Conservation (phyloP, 2,113 vertebrate species). For the Merops nubicus region DNA sequence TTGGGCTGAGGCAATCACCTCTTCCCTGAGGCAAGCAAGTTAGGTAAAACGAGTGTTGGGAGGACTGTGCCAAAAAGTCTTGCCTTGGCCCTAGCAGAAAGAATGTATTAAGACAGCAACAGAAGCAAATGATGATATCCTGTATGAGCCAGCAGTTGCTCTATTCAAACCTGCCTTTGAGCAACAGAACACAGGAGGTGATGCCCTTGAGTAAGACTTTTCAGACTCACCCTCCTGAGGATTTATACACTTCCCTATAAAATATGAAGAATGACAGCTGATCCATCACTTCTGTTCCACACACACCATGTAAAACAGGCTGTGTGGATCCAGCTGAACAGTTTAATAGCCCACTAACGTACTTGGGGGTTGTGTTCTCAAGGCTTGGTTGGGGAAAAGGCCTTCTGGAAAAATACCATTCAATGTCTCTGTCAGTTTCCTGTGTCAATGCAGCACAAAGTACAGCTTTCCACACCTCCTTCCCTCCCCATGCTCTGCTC, state of each 20-base stretch:
- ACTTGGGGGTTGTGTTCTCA: not conserved
- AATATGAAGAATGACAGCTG: not conserved
- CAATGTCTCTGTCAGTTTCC: rapidly evolving
- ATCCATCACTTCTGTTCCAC: not conserved
- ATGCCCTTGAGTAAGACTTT: not conserved
- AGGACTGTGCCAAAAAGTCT: not conserved
- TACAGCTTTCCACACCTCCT: not conserved
- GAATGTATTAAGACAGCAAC: not conserved
- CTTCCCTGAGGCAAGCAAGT: not conserved
- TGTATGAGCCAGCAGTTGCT: not conserved
- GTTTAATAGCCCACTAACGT: not conserved
- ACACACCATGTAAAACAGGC: not conserved
- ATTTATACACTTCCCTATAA: not conserved
- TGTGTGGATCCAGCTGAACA: not conserved
- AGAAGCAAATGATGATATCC: not conserved
- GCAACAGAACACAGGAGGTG: not conserved
- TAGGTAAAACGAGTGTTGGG: not conserved
- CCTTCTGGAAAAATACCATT: not conserved
- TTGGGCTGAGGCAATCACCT: not conserved
- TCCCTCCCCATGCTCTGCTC: not conserved
- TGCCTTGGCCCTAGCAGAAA: not conserved
- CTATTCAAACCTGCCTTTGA: not conserved
- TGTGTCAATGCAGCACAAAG: rapidly evolving
- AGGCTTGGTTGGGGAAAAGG: not conserved
- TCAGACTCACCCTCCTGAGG: not conserved